Evolutionary conservation across 2,797 vertebrate genomes (phyloP).

Genomic region (Geotrypetes seraphini): DNA sequence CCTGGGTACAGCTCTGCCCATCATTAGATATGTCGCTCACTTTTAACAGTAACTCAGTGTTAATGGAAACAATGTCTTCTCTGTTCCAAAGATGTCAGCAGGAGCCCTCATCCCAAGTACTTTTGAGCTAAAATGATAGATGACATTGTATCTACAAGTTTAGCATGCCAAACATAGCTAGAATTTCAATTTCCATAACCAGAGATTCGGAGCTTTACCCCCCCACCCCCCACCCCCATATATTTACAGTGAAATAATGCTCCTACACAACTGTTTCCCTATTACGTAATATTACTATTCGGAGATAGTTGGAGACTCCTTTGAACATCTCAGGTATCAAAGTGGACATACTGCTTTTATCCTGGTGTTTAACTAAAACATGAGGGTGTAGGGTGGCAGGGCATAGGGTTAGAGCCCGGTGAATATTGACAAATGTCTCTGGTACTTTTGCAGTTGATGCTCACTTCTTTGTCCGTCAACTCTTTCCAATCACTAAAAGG

Average conservation of each 20-base stretch:
- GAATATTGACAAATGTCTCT: slow-evolving; percentile 21
- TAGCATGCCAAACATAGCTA: slow-evolving; percentile 16
- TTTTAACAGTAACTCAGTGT: slow-evolving; percentile 14
- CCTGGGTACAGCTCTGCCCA: too few relatives aligned
- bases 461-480: slow-evolving; percentile 23
- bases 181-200: slow-evolving; percentile 17
- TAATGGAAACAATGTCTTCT: slow-evolving; percentile 19
- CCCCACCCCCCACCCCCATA: background rate
- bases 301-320: slow-evolving; percentile 27
- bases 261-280: slow-evolving; percentile 17
- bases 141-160: slow-evolving; percentile 9
- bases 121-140: slow-evolving; percentile 18
- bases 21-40: too few relatives aligned
- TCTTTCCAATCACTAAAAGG: slow-evolving; percentile 1
- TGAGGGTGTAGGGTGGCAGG: slow-evolving; percentile 19
- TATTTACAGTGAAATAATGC: slow-evolving; percentile 21
- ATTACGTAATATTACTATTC: slow-evolving; percentile 6
- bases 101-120: slow-evolving; percentile 18
- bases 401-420: slow-evolving; percentile 20
- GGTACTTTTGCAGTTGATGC: background rate
- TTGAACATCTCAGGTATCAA: slow-evolving; percentile 20
- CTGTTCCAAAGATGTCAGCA: slow-evolving; percentile 17
- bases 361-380: slow-evolving; percentile 7
- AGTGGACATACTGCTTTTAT: slow-evolving; percentile 33
- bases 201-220: slow-evolving; percentile 4